These are phyloP conservation scores for Charadrius vociferus DNA, from an alignment of 2,113 vertebrate species.

Conservation along the genomic window DNA sequence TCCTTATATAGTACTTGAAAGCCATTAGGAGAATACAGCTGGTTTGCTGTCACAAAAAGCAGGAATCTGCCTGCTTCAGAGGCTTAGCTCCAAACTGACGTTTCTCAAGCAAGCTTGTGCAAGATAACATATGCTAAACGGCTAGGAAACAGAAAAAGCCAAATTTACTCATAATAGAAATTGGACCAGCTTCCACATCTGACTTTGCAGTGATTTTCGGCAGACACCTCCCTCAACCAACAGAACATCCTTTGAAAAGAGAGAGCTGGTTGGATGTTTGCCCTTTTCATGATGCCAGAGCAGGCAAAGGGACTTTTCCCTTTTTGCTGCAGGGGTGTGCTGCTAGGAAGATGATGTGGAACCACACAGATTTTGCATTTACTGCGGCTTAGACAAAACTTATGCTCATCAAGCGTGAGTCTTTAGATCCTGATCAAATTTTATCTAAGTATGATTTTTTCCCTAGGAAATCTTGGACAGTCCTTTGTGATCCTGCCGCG, in stretches of 20 bases:
- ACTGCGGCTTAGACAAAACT: background rate
- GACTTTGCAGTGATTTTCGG: background rate
- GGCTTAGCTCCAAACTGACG: background rate
- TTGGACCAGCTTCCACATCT: background rate
- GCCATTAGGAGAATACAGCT: background rate
- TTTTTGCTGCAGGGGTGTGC: background rate
- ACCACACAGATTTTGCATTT: background rate
- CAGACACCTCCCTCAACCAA: background rate
- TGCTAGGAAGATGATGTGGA: background rate
- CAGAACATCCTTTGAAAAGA: background rate
- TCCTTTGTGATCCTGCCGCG: background rate
- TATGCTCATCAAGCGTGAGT: background rate
- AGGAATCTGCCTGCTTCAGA: background rate
- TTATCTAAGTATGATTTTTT: background rate
- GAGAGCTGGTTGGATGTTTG: background rate
- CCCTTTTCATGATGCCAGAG: background rate
- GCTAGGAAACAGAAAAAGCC: background rate
- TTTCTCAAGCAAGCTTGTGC: background rate
- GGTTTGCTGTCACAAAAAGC: background rate
- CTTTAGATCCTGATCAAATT: background rate
- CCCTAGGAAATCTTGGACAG: background rate
- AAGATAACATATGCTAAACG: background rate
- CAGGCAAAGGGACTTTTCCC: background rate
- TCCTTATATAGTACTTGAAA: background rate
- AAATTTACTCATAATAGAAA: background rate